Percentiles rank a stretch among this genome's conserved stretches.
Conservation (phyloP, 2,797 vertebrate genomes). For the Lerista edwardsae region DNA sequence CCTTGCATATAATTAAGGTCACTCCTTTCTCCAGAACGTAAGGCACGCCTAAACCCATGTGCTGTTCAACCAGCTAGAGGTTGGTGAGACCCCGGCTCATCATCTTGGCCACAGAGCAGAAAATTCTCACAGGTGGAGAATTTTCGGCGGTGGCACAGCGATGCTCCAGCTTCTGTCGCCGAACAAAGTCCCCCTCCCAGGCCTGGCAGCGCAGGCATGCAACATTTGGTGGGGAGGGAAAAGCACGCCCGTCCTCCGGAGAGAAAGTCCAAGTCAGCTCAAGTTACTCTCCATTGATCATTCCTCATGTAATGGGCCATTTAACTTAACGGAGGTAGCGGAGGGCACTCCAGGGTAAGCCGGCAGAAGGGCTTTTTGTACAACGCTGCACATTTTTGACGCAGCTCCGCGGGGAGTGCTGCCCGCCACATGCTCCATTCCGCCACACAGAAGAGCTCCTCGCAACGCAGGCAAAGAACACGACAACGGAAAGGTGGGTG, state of each 20-base stretch:
- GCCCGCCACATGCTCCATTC: neutral
- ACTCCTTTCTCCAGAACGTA: too few relatives aligned
- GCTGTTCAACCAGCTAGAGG: neutral
- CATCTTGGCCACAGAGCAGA: neutral
- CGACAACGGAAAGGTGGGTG: neutral
- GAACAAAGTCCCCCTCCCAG: neutral
- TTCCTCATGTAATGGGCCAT: constrained; percentile 29
- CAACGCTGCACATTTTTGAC: constrained; percentile 7
- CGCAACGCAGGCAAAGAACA: neutral
- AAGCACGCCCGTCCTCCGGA: neutral
- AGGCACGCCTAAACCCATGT: neutral
- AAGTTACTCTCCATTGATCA: constrained; percentile 16
- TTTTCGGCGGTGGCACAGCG: too few relatives aligned
- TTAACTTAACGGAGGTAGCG: constrained; percentile 8
- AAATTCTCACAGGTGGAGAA: neutral
- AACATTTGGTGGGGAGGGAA: neutral
- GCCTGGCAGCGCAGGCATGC: neutral
- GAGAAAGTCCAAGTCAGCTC: constrained; percentile 17
- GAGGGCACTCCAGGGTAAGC: constrained; percentile 11
- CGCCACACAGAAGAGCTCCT: neutral
- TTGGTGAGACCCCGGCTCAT: neutral
- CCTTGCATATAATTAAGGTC: too few relatives aligned
- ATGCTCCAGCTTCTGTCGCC: neutral
- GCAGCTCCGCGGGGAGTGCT: neutral
- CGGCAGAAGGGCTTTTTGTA: constrained; percentile 18